Conservation (phyloP, 2,113 vertebrate species). For the Chaetura pelagica region DNA sequence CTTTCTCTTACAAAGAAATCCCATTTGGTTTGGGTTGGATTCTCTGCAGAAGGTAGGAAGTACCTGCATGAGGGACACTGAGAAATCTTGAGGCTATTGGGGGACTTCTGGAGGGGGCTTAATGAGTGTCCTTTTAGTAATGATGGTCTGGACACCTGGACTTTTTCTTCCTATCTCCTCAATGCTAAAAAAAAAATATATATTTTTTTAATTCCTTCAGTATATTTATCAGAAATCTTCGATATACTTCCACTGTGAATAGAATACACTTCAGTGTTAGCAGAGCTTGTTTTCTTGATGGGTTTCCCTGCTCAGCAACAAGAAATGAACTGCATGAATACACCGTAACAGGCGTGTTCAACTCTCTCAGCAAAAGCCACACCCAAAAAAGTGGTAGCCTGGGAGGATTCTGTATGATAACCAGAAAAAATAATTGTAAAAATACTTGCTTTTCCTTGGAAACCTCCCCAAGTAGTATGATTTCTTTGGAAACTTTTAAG, state of each 20-base stretch:
- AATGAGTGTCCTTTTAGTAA: neutral
- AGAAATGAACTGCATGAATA: neutral
- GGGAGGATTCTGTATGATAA: neutral
- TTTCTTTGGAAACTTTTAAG: neutral
- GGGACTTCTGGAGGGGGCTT: neutral
- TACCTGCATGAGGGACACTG: neutral
- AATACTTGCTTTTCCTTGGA: neutral
- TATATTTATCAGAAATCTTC: neutral
- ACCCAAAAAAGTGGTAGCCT: accelerated
- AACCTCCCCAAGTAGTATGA: neutral
- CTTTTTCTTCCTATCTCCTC: neutral
- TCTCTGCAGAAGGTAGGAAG: slow-evolving; percentile 89
- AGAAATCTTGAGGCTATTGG: accelerated
- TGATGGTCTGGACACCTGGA: neutral
- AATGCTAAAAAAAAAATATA: neutral
- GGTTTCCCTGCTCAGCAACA: neutral
- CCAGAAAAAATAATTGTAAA: neutral
- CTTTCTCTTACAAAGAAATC: slow-evolving; percentile 87
- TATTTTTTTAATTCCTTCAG: neutral
- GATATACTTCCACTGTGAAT: neutral
- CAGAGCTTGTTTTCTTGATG: neutral
- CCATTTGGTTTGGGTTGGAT: slow-evolving; percentile 91
- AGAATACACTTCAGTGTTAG: neutral
- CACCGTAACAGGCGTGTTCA: accelerated
- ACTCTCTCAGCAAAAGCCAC: neutral